Conservation (phyloP, 1,140 invertebrate genomes). For the Coptotermes formosanus region DNA sequence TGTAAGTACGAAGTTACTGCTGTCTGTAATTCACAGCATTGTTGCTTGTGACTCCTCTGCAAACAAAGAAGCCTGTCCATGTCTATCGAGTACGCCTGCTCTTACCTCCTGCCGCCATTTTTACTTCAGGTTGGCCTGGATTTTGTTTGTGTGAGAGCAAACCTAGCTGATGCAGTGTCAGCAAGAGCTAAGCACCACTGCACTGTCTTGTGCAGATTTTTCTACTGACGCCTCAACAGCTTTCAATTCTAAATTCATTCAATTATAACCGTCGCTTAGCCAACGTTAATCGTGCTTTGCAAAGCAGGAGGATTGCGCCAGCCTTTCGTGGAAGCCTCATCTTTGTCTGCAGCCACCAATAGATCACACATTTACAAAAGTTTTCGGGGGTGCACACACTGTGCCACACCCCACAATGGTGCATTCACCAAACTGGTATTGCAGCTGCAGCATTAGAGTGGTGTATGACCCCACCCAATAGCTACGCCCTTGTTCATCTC, state of each 20-base stretch:
- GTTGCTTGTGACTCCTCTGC: too few species aligned
- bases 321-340: neutral
- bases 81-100: neutral
- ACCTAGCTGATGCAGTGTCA: too few species aligned
- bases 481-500: constrained; percentile 12
- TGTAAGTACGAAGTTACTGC: too few species aligned
- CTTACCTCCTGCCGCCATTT: neutral
- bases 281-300: too few species aligned
- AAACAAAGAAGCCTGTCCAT: too few species aligned
- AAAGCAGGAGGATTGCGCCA: neutral
- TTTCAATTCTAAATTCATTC: neutral
- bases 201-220: neutral
- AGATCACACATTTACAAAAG: neutral
- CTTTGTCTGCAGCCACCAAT: constrained; percentile 1
- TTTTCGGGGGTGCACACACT: neutral
- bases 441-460: neutral
- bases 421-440: neutral
- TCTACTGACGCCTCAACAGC: neutral
- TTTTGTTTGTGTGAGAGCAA: too few species aligned
- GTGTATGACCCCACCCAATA: neutral
- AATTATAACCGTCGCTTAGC: neutral
- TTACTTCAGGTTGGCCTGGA: neutral
- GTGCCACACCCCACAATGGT: neutral
- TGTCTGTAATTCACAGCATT: too few species aligned
- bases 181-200: neutral